Base-by-base conservation (phyloP, 2,113 vertebrate genomes). In the Megaceryle torquata region DNA sequence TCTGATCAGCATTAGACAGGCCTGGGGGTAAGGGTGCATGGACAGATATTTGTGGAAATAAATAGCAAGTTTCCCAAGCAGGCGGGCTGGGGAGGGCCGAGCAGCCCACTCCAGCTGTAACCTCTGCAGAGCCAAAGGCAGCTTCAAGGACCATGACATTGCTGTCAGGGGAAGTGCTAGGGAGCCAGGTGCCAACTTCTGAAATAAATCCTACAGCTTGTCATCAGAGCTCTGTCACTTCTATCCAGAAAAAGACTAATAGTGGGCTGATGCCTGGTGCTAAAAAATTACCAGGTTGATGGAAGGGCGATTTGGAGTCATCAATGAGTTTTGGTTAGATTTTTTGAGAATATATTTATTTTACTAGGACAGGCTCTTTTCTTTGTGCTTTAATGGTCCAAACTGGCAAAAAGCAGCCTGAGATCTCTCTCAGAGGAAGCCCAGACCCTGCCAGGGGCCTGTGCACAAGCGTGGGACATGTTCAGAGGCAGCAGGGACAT, bases 191-290 rank as follows among this genome's bases (percentile, higher is more conserved):
- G 96, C 80, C 94, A 92, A 87, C 67, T 94, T 91, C 89, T 87
- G 69, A 97, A 96, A 95, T 89, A 93, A 88, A 77, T 33, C 81
- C 82, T 65, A 68, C 88, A 68, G 67, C 91, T 94, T 96, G 96
- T 94, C 93, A 95, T 75, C 80, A 82, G 59, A 88, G 74, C 56
- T 81, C 81, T 94, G 86, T 94, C 93, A 95, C 89, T 80, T 95
- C 85, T 46, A 69, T 33, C 94, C 88, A 96, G 89, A 95, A 95
- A 96, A 97, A 95, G 90, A 93, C 69, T 96, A 91, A 97, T 95
- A 89, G 91, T 88, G 92, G 92, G 92, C 82, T 90, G 92, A 57
- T 0, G 57, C 84, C 53, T 93, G 70, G 82, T 63, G 81, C 92
- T 88, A 87, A 78, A 46, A 92, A 91, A 96, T 92, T 82, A 95